Base-by-base conservation (phyloP, 2,888 invertebrate species). In the Diabrotica balteata region DNA sequence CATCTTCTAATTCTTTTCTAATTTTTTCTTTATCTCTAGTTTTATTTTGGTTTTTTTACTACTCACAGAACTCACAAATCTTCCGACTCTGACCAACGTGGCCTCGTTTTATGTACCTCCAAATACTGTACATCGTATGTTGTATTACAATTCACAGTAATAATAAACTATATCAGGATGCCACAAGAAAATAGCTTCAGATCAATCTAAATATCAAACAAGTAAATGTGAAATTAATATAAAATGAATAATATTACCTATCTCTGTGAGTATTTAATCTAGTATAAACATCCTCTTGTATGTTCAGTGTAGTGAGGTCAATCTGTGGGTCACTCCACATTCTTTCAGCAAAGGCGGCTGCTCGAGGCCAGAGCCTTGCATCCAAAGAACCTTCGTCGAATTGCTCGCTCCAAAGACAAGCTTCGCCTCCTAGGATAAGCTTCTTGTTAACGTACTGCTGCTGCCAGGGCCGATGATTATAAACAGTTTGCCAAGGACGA, bases 381-480 rank as follows among this genome's bases (percentile, higher is more conserved):
- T 94, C 94, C 75, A 94, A 82, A 59, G 91, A 90, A 62, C 88
- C 87, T 77, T 91, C 88, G 69, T 90, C 92, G 51, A 91, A 88
- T 85, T 94, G 94, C 83, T 95, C 95, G 60, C 90, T 91, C 95
- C 95, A 96, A 76, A 94, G 86, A 70, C 94, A 93, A 11, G 90
- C 94, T 80, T 94, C 93, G 2, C 93, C 94, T 1, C 95, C 95
- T 59, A 91, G 83, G 11, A 90, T 83, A 52, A 86, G 79, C 43
- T 82, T 80, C 66, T 84, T 79, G 64, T 83, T 72, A 42, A 86
- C 76, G 51, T 82, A 82, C 80, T 85, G 83, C 46, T 85, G 85
- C 68, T 87, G 86, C 91, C 93, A 92, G 0, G 94, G 94, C 72
- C 91, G 87, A 82, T 95, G 94, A 82, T 90, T 92, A 84, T 95